A percentile compares a stretch with the other conserved stretches of the same genome.
These are phyloP conservation scores for Bombus confusus DNA, from an alignment of 1,140 invertebrate genomes.

Conservation along the genomic window DNA sequence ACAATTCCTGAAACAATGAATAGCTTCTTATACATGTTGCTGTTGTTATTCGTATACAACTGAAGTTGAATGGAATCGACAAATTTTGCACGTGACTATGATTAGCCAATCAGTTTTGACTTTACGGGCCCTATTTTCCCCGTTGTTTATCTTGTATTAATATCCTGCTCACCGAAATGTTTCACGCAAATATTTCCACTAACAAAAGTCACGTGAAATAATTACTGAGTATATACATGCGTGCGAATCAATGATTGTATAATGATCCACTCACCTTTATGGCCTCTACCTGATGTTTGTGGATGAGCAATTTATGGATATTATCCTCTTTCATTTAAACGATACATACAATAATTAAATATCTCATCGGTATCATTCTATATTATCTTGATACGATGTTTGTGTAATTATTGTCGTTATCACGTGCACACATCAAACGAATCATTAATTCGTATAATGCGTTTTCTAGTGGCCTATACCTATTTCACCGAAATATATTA, in stretches of 20 bases:
- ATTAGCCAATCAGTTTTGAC: not conserved
- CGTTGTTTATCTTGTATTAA: conserved; percentile 41
- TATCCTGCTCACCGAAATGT: conserved; percentile 13
- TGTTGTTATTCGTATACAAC: not conserved
- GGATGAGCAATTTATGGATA: conserved; percentile 58
- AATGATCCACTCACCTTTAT: conserved; percentile 53
- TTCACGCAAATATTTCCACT: conserved; percentile 43
- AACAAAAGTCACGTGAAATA: conserved; percentile 52
- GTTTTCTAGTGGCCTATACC: not conserved
- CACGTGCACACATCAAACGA: not conserved
- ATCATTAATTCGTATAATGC: conserved; percentile 21
- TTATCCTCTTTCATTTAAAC: conserved; percentile 62
- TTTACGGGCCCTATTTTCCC: not conserved
- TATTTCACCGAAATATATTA: not conserved
- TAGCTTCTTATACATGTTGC: not conserved
- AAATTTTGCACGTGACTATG: not conserved
- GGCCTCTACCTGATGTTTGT: conserved; percentile 49
- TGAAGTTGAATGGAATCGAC: not conserved
- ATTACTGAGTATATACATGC: conserved; percentile 30
- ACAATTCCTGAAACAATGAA: too few species aligned
- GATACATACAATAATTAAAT: conserved; percentile 62
- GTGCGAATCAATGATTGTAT: conserved; percentile 40
- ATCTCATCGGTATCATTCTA: conserved; percentile 51
- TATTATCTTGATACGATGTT: conserved; percentile 35
- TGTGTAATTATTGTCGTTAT: conserved; percentile 39